Conservation (phyloP, 2,113 vertebrate genomes). For the Ochotona princeps region DNA sequence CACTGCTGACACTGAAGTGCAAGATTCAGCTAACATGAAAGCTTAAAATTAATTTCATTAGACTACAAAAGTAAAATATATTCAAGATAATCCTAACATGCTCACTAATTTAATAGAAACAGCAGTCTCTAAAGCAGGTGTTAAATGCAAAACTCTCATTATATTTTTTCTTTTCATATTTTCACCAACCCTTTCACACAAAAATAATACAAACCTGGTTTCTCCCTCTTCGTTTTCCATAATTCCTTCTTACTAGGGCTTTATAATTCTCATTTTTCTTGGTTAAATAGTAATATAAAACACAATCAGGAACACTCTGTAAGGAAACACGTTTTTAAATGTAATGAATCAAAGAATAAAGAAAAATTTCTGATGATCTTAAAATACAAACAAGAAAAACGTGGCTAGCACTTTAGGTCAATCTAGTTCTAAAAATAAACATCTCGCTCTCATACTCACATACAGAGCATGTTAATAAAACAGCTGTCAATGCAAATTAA, state of each 20-base stretch:
- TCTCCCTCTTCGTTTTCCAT: slow-evolving; percentile 94
- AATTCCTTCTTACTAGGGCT: slow-evolving; percentile 96
- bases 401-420: neutral
- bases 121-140: neutral
- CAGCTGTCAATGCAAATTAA: slow-evolving; percentile 31
- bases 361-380: slow-evolving; percentile 28
- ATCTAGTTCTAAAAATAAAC: neutral
- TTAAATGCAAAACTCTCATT: neutral
- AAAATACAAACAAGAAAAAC: slow-evolving; percentile 29
- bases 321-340: slow-evolving; percentile 59
- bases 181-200: slow-evolving; percentile 45
- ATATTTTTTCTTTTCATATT: slow-evolving; percentile 25
- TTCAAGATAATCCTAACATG: slow-evolving; percentile 34
- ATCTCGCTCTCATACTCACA: neutral
- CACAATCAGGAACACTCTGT: slow-evolving; percentile 97
- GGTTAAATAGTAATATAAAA: slow-evolving; percentile 98
- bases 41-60: slow-evolving; percentile 10
- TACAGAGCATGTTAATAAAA: neutral
- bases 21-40: neutral
- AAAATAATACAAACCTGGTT: slow-evolving; percentile 91
- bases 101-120: slow-evolving; percentile 9
- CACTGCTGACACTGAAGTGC: neutral
- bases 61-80: slow-evolving; percentile 26
- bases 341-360: neutral
- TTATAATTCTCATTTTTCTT: slow-evolving; percentile 99